Evolutionary conservation across 1,140 invertebrate genomes (phyloP).

Genomic region (Drosophila azteca): DNA sequence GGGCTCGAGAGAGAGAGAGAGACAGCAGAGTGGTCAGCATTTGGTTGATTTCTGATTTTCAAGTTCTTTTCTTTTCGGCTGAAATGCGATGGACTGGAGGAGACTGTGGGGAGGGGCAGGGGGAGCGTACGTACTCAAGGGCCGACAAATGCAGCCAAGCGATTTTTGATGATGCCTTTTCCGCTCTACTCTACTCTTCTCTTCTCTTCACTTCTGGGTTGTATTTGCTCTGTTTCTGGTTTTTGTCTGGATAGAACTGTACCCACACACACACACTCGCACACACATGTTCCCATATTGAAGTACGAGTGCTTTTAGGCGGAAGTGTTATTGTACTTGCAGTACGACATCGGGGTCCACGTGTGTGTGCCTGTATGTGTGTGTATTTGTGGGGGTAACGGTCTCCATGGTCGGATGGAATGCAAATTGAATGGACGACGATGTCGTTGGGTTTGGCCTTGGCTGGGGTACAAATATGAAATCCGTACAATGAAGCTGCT

Average conservation of each 20-base stretch:
- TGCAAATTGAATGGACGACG: slow-evolving; percentile 1
- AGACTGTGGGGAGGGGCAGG: background rate
- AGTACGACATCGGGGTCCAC: background rate
- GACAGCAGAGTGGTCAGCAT: slow-evolving; percentile 33
- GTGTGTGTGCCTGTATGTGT: background rate
- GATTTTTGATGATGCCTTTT: slow-evolving; percentile 26
- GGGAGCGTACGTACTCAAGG: slow-evolving; percentile 1
- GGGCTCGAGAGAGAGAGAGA: background rate
- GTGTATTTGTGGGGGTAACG: background rate
- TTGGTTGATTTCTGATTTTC: slow-evolving; percentile 32
- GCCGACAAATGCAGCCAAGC: slow-evolving; percentile 39
- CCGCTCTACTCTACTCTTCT: slow-evolving; percentile 13
- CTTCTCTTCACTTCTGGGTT: background rate
- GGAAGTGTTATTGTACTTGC: slow-evolving; percentile 24
- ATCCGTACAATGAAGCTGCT: background rate
- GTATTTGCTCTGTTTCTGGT: slow-evolving; percentile 22
- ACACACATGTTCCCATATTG: slow-evolving; percentile 10
- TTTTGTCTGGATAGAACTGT: slow-evolving; percentile 24
- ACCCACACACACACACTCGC: background rate
- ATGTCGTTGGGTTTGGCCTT: background rate
- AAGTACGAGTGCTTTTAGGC: slow-evolving; percentile 5
- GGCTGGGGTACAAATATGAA: background rate
- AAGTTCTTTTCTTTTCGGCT: slow-evolving; percentile 15
- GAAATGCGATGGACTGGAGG: slow-evolving; percentile 8
- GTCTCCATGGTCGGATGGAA: slow-evolving; percentile 17